Conservation (phyloP, 2,113 vertebrate species). For the Capreolus pygargus region DNA sequence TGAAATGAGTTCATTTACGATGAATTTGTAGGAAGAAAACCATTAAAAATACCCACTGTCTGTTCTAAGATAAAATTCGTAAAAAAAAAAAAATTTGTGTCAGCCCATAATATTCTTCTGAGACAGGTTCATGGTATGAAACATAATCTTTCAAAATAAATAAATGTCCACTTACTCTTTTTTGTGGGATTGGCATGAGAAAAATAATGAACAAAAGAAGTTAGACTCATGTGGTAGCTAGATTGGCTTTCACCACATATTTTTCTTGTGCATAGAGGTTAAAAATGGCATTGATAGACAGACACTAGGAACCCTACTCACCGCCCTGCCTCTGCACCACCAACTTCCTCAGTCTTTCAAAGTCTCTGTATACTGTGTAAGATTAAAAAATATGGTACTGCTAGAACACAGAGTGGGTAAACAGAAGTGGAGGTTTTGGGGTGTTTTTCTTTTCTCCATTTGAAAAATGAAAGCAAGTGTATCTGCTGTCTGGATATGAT, state of each 20-base stretch:
- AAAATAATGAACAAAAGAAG: conserved; percentile 1
- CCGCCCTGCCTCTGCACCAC: neutral
- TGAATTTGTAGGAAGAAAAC: conserved; percentile 48
- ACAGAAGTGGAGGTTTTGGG: neutral
- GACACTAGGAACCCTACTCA: neutral
- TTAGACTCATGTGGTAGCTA: neutral
- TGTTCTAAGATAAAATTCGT: conserved; percentile 10
- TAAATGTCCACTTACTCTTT: neutral
- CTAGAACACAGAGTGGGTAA: neutral
- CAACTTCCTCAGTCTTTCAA: neutral
- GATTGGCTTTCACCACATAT: neutral
- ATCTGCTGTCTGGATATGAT: neutral
- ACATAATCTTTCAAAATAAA: conserved; percentile 34
- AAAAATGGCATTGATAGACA: neutral
- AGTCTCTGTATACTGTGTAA: neutral
- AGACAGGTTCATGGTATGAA: neutral
- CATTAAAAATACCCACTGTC: conserved; percentile 39
- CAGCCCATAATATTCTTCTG: neutral
- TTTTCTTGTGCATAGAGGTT: conserved; percentile 13
- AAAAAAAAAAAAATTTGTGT: neutral
- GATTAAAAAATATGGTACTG: neutral
- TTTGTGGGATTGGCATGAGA: neutral
- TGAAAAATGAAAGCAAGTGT: neutral
- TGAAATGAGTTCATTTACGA: conserved; percentile 11
- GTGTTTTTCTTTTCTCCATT: neutral